These are phyloP conservation scores for Protonibea diacanthus DNA, from an alignment of 2,797 vertebrate genomes.

Conservation along the genomic window DNA sequence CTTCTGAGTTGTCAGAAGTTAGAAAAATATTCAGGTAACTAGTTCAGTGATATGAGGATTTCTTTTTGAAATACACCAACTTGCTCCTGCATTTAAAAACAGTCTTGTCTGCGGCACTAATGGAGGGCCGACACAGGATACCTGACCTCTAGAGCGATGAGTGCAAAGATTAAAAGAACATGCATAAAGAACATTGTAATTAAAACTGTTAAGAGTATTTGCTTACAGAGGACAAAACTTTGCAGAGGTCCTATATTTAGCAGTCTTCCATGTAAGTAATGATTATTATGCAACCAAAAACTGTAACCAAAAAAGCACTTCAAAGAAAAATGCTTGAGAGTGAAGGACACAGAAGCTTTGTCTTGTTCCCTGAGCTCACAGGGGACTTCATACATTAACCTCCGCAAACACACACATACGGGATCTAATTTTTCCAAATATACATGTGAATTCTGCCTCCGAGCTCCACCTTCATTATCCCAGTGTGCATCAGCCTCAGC, in stretches of 20 bases:
- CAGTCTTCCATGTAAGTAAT: constrained; percentile 17
- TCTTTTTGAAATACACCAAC: constrained; percentile 33
- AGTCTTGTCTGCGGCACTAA: constrained; percentile 3
- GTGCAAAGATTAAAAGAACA: constrained; percentile 12
- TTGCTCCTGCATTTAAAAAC: constrained; percentile 18
- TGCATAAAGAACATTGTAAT: constrained; percentile 28
- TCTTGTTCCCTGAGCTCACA: constrained; percentile 43
- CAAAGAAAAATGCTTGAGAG: constrained; percentile 35
- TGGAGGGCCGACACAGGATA: constrained; percentile 8
- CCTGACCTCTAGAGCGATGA: not conserved
- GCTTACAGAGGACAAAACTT: constrained; percentile 12
- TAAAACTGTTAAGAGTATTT: constrained; percentile 4
- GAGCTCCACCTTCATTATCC: constrained; percentile 31
- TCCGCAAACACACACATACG: not conserved
- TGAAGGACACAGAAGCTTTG: constrained; percentile 49
- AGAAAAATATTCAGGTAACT: constrained; percentile 46
- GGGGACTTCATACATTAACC: constrained; percentile 33
- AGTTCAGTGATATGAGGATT: constrained; percentile 48
- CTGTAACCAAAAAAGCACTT: constrained; percentile 30
- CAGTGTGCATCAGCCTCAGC: constrained; percentile 25
- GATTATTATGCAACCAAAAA: constrained; percentile 49
- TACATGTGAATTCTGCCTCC: constrained; percentile 23
- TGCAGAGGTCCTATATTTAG: constrained; percentile 29
- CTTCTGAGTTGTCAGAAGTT: constrained; percentile 57
- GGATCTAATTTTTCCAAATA: constrained; percentile 19